Percentiles rank a stretch among this genome's conserved stretches.
Conservation (phyloP, 2,113 vertebrate genomes). For the Hepsetus odoe region DNA sequence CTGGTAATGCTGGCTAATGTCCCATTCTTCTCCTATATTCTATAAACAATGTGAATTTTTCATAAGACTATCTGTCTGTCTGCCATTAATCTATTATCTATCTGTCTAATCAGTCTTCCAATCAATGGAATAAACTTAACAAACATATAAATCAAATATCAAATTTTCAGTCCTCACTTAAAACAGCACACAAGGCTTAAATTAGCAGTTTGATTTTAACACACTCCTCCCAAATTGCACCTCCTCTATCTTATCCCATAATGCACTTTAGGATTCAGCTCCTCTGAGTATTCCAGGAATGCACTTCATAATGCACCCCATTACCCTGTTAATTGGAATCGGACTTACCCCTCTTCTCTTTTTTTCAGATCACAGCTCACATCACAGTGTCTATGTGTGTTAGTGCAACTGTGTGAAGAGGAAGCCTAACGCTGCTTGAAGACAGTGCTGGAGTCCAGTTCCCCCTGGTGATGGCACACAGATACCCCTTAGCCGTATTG, state of each 20-base stretch:
- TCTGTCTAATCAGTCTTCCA: too few species aligned
- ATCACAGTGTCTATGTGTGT: not conserved
- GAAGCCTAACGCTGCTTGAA: constrained; percentile 3
- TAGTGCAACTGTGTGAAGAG: not conserved
- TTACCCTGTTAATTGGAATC: constrained; percentile 25
- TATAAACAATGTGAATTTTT: not conserved
- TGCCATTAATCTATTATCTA: not conserved
- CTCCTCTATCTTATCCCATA: constrained; percentile 20
- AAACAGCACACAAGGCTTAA: constrained; percentile 8
- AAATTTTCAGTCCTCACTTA: too few species aligned
- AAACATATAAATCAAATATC: too few species aligned
- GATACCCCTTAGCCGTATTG: constrained; percentile 43
- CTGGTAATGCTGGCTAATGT: not conserved
- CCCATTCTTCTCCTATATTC: not conserved
- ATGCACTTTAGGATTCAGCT: not conserved
- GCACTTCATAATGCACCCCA: too few species aligned
- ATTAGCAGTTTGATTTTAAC: constrained; percentile 20
- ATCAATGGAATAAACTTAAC: too few species aligned
- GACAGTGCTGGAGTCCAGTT: not conserved
- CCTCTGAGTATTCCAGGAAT: too few species aligned
- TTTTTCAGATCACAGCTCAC: constrained; percentile 7
- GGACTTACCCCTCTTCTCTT: not conserved
- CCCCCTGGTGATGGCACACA: constrained; percentile 58
- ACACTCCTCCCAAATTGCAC: not conserved
- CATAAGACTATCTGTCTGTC: too few species aligned